Conservation (phyloP, 2,113 vertebrate species). For the Symphodus melops region DNA sequence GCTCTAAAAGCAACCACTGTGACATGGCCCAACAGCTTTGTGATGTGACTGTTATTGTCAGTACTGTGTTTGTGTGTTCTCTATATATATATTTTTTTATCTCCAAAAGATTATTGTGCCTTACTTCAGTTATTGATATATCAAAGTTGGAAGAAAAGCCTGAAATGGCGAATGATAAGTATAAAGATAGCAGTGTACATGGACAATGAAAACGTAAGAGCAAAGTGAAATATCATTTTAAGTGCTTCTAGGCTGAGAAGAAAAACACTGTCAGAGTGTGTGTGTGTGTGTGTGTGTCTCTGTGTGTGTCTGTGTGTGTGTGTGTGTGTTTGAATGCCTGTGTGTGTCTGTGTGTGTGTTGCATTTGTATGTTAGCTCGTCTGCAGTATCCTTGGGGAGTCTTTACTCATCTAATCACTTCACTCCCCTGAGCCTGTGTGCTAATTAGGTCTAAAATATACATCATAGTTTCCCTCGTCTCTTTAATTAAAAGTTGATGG, state of each 20-base stretch:
- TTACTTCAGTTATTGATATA: slow-evolving; percentile 24
- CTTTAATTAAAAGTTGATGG: slow-evolving; percentile 77
- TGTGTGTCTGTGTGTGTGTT: no score
- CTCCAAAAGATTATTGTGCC: slow-evolving; percentile 16
- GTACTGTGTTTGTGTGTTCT: background rate
- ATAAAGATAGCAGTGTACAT: background rate
- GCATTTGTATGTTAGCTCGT: slow-evolving; percentile 34
- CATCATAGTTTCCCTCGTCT: slow-evolving; percentile 65
- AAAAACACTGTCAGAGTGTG: slow-evolving; percentile 16
- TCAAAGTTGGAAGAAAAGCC: background rate
- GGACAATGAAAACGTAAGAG: slow-evolving; percentile 53
- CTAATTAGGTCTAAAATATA: slow-evolving; percentile 79
- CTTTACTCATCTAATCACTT: slow-evolving; percentile 76
- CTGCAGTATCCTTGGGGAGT: slow-evolving; percentile 62
- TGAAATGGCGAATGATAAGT: slow-evolving; percentile 6
- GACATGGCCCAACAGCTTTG: background rate
- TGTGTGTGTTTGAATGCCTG: background rate
- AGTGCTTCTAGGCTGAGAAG: slow-evolving; percentile 22
- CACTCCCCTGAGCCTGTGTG: slow-evolving; percentile 54
- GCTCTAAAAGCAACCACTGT: slow-evolving; percentile 3
- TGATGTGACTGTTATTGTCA: slow-evolving; percentile 13
- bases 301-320: background rate
- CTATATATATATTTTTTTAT: slow-evolving; percentile 7
- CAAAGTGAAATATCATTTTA: slow-evolving; percentile 30
- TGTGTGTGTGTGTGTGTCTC: background rate